These are phyloP conservation scores for Micropterix aruncella DNA, from an alignment of 2,888 invertebrate species.

Conservation along the genomic window DNA sequence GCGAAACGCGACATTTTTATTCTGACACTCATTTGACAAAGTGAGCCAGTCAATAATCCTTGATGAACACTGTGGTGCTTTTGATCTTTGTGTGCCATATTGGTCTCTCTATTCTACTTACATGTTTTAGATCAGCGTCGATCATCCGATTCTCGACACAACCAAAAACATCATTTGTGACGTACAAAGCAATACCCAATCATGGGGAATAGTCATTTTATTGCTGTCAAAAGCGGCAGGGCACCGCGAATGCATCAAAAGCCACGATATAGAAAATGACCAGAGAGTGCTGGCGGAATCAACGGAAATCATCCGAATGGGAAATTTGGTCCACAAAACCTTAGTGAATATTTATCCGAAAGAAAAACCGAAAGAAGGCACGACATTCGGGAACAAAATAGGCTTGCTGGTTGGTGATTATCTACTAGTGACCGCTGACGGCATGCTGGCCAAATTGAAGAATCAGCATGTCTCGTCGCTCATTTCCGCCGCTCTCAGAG, in stretches of 20 bases:
- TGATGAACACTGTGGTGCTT: too few species aligned
- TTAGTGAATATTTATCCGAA: conserved; percentile 32
- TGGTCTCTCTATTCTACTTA: neutral
- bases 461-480: conserved; percentile 63
- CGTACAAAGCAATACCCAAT: conserved; percentile 71
- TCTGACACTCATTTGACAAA: too few species aligned
- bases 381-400: conserved; percentile 80
- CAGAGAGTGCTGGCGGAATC: conserved; percentile 45
- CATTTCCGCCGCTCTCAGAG: conserved; percentile 67
- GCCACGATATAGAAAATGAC: conserved; percentile 37
- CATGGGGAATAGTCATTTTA: conserved; percentile 72
- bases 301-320: conserved; percentile 80
- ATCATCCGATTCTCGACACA: conserved; percentile 76
- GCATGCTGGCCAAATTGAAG: conserved; percentile 57
- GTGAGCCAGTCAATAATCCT: too few species aligned
- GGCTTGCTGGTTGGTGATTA: conserved; percentile 79
- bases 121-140: conserved; percentile 49
- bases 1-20: too few species aligned
- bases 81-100: too few species aligned
- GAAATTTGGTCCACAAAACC: conserved; percentile 66
- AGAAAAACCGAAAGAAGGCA: conserved; percentile 48
- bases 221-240: conserved; percentile 75
- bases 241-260: conserved; percentile 40
- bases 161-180: conserved; percentile 71
- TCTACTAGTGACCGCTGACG: conserved; percentile 66